A percentile compares a stretch with the other conserved stretches of the same genome.
Evolutionary conservation across 2,113 vertebrate species (phyloP).

Genomic region (Rhadina sibilatrix): DNA sequence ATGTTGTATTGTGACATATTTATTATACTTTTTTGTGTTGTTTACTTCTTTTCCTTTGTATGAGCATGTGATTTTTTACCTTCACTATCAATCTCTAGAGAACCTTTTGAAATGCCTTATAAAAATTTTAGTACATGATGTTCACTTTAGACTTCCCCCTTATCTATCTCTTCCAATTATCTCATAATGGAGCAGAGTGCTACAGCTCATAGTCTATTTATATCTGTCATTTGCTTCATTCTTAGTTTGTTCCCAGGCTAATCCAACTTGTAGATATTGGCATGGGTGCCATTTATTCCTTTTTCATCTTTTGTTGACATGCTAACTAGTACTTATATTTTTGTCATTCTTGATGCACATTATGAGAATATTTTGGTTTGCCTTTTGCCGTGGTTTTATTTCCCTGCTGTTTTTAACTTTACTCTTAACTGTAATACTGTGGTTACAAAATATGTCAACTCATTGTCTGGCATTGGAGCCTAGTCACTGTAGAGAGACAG

Average conservation of each 20-base stretch:
- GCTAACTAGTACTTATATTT: background rate
- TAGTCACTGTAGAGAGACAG: background rate
- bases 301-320: background rate
- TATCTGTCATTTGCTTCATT: slow-evolving; percentile 53
- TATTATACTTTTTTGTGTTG: slow-evolving; percentile 39
- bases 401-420: background rate
- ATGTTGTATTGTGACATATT: background rate
- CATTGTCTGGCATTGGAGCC: background rate
- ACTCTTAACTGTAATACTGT: background rate
- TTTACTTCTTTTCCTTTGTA: slow-evolving; percentile 28
- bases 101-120: slow-evolving; percentile 23
- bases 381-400: background rate
- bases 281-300: background rate
- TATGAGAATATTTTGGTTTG: background rate
- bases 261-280: slow-evolving; percentile 11
- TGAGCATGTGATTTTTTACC: slow-evolving; percentile 1
- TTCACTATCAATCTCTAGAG: slow-evolving; percentile 20
- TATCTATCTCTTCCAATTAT: slow-evolving; percentile 57
- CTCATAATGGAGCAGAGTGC: slow-evolving; percentile 50
- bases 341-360: background rate
- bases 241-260: slow-evolving; percentile 20
- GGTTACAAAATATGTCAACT: background rate
- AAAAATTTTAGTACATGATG: slow-evolving; percentile 52
- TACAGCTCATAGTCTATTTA: slow-evolving; percentile 53
- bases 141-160: slow-evolving; percentile 52